Base-by-base conservation (phyloP, 2,888 invertebrate species). In the Sinotaia quadrata region DNA sequence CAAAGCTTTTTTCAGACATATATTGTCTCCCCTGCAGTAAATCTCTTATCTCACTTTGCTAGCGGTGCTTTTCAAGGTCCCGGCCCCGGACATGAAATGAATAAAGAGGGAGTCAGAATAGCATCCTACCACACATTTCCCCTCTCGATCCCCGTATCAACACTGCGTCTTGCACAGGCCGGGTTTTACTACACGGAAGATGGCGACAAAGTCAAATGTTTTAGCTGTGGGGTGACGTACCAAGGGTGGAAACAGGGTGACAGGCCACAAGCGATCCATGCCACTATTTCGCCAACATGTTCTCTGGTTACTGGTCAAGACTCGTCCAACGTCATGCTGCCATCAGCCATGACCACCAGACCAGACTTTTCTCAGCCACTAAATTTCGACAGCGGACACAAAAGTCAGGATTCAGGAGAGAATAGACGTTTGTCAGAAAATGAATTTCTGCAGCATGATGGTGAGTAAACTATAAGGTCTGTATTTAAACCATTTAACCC, bases 161-260 rank as follows among this genome's bases (percentile, higher is more conserved):
- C 76, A 4, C 54, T 75, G 51, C 62, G 72, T 15, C 71, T 80
- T 1, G 73, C 80, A 4, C 68, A 68, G 41, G 74, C 77, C 2
- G 80, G 80, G n/a, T 80, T 80, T 54, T 78, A 71, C 54, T 73
- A 73, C 51, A 70, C 56, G 15, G 78, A 76, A 10, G 47, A 61
- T 5, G 59, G 57, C 15, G 80, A 78, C 36, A 62, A 51, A 31
- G 77, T 76, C 1, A 51, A 49, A 2, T 80, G 80, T 51, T 80
- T 74, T 51, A 47, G 59, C 10, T 80, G 80, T 68, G 69, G 71
- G 21, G n/a, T 69, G 31, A 66, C 54, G 27, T 58, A 76, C 24
- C 29, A 56, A 37, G 52, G 67, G n/a, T 80, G 77, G 78, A 67
- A 69, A 15, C 18, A 31, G 0, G 68, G 61, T 5, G 75, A 80